Conservation (phyloP, 2,113 vertebrate species). For the Mirounga angustirostris region DNA sequence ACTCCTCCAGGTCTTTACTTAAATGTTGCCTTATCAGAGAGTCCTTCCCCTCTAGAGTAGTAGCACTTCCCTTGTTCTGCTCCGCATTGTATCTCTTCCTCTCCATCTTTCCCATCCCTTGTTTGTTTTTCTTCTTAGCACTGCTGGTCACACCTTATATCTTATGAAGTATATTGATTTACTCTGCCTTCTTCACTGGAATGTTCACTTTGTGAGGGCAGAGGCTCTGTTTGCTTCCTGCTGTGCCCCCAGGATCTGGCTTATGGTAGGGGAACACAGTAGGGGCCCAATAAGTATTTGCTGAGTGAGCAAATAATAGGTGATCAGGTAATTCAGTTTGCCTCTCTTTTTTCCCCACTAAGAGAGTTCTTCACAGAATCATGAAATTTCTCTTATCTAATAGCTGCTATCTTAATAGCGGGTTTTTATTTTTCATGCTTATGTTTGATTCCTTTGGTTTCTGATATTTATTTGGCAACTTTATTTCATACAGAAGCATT, state of each 20-base stretch:
- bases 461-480: neutral
- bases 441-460: constrained; percentile 28
- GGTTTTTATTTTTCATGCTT: neutral
- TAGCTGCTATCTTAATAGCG: neutral
- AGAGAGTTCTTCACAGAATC: neutral
- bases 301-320: neutral
- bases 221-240: neutral
- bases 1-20: neutral
- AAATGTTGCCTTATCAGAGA: neutral
- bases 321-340: neutral
- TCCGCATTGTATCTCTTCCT: neutral
- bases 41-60: neutral
- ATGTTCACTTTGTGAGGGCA: neutral
- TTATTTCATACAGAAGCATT: neutral
- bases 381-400: neutral
- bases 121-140: neutral
- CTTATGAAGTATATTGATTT: neutral
- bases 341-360: neutral
- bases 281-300: neutral
- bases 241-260: neutral
- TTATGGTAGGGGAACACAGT: neutral
- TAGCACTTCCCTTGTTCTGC: neutral
- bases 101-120: neutral
- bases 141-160: no score
- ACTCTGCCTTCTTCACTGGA: neutral